These are phyloP conservation scores for Melipona beecheii DNA, from an alignment of 2,888 invertebrate genomes.

Conservation along the genomic window DNA sequence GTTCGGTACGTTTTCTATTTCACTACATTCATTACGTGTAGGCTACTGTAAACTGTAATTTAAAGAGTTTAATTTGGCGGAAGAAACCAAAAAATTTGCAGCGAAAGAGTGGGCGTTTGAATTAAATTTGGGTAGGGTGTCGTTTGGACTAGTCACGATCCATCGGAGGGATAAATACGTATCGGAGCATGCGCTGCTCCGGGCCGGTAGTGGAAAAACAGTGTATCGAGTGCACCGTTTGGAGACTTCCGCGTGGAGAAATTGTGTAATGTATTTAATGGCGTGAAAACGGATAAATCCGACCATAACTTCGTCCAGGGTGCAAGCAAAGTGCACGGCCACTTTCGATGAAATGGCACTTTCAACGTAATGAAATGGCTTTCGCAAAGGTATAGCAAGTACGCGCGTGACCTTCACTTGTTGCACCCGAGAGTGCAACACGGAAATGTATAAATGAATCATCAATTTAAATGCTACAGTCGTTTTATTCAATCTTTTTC, in stretches of 20 bases:
- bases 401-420: constrained; percentile 36
- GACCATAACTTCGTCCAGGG: constrained; percentile 26
- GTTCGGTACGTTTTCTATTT: not conserved
- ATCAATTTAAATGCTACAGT: not conserved
- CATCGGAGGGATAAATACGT: constrained; percentile 2
- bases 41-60: no score
- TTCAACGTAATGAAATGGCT: not conserved
- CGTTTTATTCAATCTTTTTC: constrained; percentile 3
- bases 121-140: constrained; percentile 25
- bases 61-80: no score
- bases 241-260: constrained; percentile 46
- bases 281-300: constrained; percentile 57
- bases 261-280: constrained; percentile 57
- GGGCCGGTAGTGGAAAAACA: constrained; percentile 24
- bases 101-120: not conserved
- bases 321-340: not conserved
- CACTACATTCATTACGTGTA: no score
- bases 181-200: constrained; percentile 64
- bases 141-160: not conserved
- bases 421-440: constrained; percentile 37
- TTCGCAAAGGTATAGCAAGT: not conserved
- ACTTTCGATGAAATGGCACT: not conserved
- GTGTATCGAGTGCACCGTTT: constrained; percentile 8
- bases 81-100: no score
- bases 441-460: constrained; percentile 8